Percentiles rank a stretch among this genome's conserved stretches.
Conservation (phyloP, 2,888 invertebrate genomes). For the Calliopum simillimum region DNA sequence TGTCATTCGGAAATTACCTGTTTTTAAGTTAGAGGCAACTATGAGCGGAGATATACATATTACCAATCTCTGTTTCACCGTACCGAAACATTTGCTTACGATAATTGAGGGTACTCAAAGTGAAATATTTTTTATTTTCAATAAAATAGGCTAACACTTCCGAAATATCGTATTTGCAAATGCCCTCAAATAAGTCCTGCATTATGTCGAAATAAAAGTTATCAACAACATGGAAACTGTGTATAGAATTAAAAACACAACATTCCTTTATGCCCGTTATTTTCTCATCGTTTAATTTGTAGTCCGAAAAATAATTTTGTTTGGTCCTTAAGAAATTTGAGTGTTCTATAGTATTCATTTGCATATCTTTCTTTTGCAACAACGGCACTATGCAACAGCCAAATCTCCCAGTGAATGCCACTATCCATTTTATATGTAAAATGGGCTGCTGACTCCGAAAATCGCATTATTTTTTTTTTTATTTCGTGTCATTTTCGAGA, state of each 20-base stretch:
- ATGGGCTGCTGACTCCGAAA: too few relatives aligned
- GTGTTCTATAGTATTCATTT: slow-evolving; percentile 30
- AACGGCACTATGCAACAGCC: too few relatives aligned
- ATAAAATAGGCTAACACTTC: slow-evolving; percentile 42
- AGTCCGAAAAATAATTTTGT: slow-evolving; percentile 40
- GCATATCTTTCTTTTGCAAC: slow-evolving; percentile 31
- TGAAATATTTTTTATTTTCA: slow-evolving; percentile 33
- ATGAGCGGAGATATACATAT: slow-evolving; percentile 37
- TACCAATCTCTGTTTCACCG: slow-evolving; percentile 43
- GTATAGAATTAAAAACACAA: too few relatives aligned
- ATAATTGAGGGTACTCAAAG: slow-evolving; percentile 41
- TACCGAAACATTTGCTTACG: slow-evolving; percentile 44
- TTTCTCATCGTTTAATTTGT: slow-evolving; percentile 35
- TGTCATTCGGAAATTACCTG: slow-evolving; percentile 43
- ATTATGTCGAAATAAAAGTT: slow-evolving; percentile 48
- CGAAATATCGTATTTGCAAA: slow-evolving; percentile 47
- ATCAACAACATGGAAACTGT: too few relatives aligned
- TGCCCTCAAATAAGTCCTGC: slow-evolving; percentile 50
- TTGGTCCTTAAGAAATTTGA: slow-evolving; percentile 35
- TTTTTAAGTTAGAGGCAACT: slow-evolving; percentile 34
- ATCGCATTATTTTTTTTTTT: too few relatives aligned
- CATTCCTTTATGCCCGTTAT: slow-evolving; percentile 42
- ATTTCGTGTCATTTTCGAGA: too few relatives aligned
- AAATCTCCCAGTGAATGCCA: too few relatives aligned
- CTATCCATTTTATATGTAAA: too few relatives aligned